A percentile compares a stretch with the other conserved stretches of the same genome.
These are phyloP conservation scores for Aegithalos caudatus DNA, from an alignment of 2,113 vertebrate species.

Conservation along the genomic window DNA sequence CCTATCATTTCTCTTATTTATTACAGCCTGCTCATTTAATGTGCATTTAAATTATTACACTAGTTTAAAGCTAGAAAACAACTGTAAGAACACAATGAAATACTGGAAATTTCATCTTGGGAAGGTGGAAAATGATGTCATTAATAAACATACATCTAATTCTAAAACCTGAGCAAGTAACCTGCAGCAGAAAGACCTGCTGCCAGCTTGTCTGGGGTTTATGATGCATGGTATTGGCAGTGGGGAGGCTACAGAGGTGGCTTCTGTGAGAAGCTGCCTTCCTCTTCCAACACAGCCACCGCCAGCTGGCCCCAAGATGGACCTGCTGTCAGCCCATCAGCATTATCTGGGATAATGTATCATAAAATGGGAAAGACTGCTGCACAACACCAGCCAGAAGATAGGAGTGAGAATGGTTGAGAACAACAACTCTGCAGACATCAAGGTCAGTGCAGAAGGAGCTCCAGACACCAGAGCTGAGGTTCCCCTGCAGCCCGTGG, in stretches of 20 bases:
- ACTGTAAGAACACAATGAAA: background rate
- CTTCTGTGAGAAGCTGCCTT: background rate
- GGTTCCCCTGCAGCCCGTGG: rapidly evolving
- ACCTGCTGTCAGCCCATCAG: background rate
- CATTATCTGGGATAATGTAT: background rate
- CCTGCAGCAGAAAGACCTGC: background rate
- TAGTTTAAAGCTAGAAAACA: background rate
- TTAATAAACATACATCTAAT: background rate
- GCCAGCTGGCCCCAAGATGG: rapidly evolving
- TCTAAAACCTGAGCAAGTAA: background rate
- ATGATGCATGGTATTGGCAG: rapidly evolving
- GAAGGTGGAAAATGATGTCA: background rate
- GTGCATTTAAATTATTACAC: background rate
- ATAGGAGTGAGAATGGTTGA: background rate
- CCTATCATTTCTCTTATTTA: background rate
- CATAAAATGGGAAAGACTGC: background rate
- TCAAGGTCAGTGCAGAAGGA: background rate
- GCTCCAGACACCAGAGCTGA: rapidly evolving
- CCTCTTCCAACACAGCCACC: background rate
- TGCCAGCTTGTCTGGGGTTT: background rate
- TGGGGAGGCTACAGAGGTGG: rapidly evolving
- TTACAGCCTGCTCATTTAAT: background rate
- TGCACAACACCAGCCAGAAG: background rate
- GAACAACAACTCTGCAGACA: background rate
- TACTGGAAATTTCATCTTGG: background rate